Conservation (phyloP, 2,888 invertebrate genomes). For the Cheilosia pagana region DNA sequence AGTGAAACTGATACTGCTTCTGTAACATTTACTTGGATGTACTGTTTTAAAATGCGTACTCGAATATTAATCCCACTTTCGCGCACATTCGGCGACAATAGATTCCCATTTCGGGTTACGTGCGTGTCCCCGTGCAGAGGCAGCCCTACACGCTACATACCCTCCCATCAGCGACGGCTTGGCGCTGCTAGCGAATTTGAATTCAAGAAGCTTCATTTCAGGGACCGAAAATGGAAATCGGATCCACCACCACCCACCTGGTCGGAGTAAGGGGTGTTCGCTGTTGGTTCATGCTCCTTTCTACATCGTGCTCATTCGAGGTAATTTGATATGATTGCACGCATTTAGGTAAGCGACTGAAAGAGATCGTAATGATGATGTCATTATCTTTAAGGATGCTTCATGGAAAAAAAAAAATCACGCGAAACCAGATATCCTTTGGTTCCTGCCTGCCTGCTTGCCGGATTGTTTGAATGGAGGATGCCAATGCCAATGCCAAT, state of each 20-base stretch:
- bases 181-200: neutral
- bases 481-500: neutral
- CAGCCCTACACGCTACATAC: neutral
- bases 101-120: slow-evolving; percentile 41
- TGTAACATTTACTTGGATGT: slow-evolving; percentile 1
- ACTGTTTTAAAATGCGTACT: slow-evolving; percentile 26
- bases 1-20: slow-evolving; percentile 44
- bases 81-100: slow-evolving; percentile 27
- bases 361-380: slow-evolving; percentile 71
- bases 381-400: slow-evolving; percentile 57
- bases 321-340: slow-evolving; percentile 73
- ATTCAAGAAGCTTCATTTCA: slow-evolving; percentile 10
- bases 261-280: neutral
- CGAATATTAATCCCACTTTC: slow-evolving; percentile 57
- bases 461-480: neutral
- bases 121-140: neutral
- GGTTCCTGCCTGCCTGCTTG: neutral
- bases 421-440: slow-evolving; percentile 17
- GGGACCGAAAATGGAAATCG: slow-evolving; percentile 9
- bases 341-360: slow-evolving; percentile 71
- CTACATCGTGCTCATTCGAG: slow-evolving; percentile 48
- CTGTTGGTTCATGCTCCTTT: slow-evolving; percentile 21
- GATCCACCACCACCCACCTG: slow-evolving; percentile 11
- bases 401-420: slow-evolving; percentile 20
- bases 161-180: neutral